Conservation (phyloP, 2,888 invertebrate genomes). For the Hyposoter didymator region DNA sequence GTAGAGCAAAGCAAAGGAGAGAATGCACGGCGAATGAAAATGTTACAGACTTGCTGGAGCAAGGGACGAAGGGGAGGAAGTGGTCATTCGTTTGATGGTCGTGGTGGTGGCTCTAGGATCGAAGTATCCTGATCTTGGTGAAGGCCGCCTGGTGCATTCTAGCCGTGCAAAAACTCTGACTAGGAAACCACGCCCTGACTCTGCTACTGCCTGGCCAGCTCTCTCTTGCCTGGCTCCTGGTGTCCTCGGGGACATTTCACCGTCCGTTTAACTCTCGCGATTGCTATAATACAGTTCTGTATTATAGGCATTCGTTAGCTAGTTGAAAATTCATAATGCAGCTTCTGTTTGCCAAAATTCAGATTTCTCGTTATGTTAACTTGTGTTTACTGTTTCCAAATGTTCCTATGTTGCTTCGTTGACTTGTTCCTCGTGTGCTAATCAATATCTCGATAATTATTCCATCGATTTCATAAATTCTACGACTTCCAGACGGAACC, state of each 20-base stretch:
- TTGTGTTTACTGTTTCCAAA: not conserved
- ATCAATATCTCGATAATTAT: not conserved
- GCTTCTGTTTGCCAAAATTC: not conserved
- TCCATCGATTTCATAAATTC: not conserved
- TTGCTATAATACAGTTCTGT: slow-evolving; percentile 29
- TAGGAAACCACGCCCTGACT: slow-evolving; percentile 83
- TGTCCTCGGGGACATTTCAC: slow-evolving; percentile 81
- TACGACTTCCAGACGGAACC: not conserved
- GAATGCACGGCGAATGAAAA: slow-evolving; percentile 32
- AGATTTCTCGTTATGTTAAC: not conserved
- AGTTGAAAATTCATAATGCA: not conserved
- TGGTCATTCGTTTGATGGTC: slow-evolving; percentile 28
- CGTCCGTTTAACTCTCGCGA: slow-evolving; percentile 57
- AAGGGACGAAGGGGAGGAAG: slow-evolving; percentile 48
- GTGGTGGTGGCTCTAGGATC: slow-evolving; percentile 61
- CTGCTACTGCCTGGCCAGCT: slow-evolving; percentile 1
- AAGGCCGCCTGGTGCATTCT: slow-evolving; percentile 83
- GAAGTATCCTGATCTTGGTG: slow-evolving; percentile 81
- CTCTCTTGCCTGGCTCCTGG: slow-evolving; percentile 51
- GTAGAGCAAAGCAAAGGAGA: slow-evolving; percentile 50
- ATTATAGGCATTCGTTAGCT: slow-evolving; percentile 14
- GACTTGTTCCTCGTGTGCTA: no score
- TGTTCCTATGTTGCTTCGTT: not conserved
- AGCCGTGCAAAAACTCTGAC: slow-evolving; percentile 80
- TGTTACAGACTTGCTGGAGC: slow-evolving; percentile 21